Conservation (phyloP, 2,888 invertebrate genomes). For the Sesamia inferens region DNA sequence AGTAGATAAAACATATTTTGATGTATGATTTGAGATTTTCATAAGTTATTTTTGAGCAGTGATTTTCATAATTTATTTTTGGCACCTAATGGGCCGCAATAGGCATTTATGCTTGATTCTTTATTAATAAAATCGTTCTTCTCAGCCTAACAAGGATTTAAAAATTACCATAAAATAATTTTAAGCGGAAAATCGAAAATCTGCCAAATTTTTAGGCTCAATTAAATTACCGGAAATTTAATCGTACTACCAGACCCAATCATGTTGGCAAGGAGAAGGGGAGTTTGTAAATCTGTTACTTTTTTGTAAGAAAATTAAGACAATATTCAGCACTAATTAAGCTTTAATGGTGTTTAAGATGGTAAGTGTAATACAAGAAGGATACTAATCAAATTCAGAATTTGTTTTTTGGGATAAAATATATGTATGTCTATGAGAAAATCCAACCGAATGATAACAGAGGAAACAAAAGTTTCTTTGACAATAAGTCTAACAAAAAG, state of each 20-base stretch:
- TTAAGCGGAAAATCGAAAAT: constrained; percentile 28
- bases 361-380: not conserved
- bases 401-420: not conserved
- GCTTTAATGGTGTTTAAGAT: not conserved
- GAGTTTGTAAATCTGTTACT: constrained; percentile 2
- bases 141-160: constrained; percentile 5
- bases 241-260: constrained; percentile 39
- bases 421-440: not conserved
- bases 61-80: not conserved
- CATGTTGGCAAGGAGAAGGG: constrained; percentile 10
- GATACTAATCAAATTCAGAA: not conserved
- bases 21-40: not conserved
- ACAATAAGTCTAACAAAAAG: not conserved
- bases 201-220: constrained; percentile 37
- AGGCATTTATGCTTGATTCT: not conserved
- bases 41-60: not conserved
- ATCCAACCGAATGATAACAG: not conserved
- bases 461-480: not conserved
- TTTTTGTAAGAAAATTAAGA: constrained; percentile 11
- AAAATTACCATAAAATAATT: constrained; percentile 25
- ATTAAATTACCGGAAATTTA: constrained; percentile 58
- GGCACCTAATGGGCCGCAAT: not conserved
- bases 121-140: not conserved
- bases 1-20: too few relatives aligned
- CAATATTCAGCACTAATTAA: not conserved